phyloP scores from a whole-genome alignment of 2,888 invertebrate genomes.

The Dynastes maya region DNA sequence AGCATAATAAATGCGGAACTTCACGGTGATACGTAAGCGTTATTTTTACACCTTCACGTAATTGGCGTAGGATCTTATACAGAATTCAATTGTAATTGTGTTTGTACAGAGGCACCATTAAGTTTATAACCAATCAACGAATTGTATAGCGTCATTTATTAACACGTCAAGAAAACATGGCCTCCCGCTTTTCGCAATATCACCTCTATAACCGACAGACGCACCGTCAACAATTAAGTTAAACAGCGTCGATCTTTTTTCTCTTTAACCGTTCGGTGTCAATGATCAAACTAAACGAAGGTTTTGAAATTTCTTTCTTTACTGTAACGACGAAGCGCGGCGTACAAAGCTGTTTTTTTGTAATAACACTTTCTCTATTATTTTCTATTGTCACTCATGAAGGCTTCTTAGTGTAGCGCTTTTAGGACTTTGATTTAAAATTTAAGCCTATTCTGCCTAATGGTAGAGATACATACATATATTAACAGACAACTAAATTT shows the following conservation, averaged over 20 bases:
- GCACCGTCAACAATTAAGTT: neutral
- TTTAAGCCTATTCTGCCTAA: neutral
- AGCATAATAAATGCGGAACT: too few relatives aligned
- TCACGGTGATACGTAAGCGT: neutral
- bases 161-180: conserved; percentile 33
- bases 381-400: neutral
- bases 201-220: neutral
- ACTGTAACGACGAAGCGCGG: neutral
- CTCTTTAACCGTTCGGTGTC: neutral
- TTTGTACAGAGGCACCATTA: conserved; percentile 20
- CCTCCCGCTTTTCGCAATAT: conserved; percentile 33
- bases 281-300: neutral
- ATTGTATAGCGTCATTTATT: conserved; percentile 16
- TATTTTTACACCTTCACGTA: conserved; percentile 14
- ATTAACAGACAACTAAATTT: neutral
- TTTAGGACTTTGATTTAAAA: neutral
- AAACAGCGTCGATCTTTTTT: neutral
- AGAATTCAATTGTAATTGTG: conserved; percentile 16
- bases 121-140: conserved; percentile 27
- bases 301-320: neutral
- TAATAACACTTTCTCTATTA: neutral
- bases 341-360: neutral
- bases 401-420: neutral
- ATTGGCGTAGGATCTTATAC: conserved; percentile 6
- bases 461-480: neutral